phyloP scores from a whole-genome alignment of 2,113 vertebrate genomes.

The Ptilonorhynchus violaceus region DNA sequence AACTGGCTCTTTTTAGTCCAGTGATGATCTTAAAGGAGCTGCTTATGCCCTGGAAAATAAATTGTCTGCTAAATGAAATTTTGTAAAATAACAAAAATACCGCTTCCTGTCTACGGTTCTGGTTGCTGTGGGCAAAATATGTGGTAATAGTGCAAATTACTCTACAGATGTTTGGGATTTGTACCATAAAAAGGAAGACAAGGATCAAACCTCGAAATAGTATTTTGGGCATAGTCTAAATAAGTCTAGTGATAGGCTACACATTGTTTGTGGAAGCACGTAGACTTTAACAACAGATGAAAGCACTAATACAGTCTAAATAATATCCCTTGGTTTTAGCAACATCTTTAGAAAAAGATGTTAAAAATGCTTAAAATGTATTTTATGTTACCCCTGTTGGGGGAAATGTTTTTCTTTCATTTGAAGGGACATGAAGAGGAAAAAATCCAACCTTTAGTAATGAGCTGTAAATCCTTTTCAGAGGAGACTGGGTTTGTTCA shows the following conservation, averaged over 20 bases:
- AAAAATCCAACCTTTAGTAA: accelerated
- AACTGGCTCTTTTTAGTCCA: background rate
- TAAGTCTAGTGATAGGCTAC: background rate
- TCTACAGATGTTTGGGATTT: background rate
- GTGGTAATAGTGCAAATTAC: background rate
- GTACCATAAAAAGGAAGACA: background rate
- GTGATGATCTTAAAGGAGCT: background rate
- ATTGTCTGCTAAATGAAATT: background rate
- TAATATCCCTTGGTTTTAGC: background rate
- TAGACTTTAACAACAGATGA: background rate
- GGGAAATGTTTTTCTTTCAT: background rate
- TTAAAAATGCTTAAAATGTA: background rate
- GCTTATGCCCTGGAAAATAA: background rate
- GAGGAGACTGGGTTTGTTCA: background rate
- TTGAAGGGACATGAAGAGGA: background rate
- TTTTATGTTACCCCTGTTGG: accelerated
- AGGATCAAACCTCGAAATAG: background rate
- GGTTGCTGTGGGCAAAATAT: background rate
- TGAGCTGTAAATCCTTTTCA: background rate
- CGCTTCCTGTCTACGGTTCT: background rate
- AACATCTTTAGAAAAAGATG: background rate
- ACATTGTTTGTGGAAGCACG: background rate
- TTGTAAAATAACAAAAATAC: background rate
- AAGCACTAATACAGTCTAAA: background rate
- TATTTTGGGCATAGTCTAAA: background rate